Conservation (phyloP, 1,140 invertebrate species). For the Galleria mellonella region DNA sequence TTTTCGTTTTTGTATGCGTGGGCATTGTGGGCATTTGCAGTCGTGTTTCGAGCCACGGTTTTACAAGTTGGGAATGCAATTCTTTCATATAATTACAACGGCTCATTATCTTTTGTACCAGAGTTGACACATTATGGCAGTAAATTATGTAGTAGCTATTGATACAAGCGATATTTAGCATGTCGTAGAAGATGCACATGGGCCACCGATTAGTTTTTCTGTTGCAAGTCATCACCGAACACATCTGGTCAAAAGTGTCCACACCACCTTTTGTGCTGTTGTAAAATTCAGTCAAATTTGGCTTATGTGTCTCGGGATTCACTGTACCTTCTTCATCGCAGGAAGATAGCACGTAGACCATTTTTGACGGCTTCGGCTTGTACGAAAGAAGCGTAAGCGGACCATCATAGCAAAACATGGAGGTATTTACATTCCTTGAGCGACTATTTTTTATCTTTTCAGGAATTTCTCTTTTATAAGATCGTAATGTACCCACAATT, state of each 20-base stretch:
- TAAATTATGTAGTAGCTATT: slow-evolving; percentile 28
- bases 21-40: too few relatives aligned
- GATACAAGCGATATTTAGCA: slow-evolving; percentile 28
- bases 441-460: slow-evolving; percentile 22
- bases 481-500: slow-evolving; percentile 29
- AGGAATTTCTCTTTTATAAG: slow-evolving; percentile 42
- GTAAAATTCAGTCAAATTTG: slow-evolving; percentile 13
- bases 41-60: too few relatives aligned
- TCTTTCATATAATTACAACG: not conserved
- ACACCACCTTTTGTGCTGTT: slow-evolving; percentile 15
- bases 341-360: slow-evolving; percentile 22
- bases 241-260: too few relatives aligned
- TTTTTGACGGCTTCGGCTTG: slow-evolving; percentile 43
- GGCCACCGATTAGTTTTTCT: slow-evolving; percentile 34
- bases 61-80: too few relatives aligned
- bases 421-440: slow-evolving; percentile 15
- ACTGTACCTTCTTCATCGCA: slow-evolving; percentile 14
- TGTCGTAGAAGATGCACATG: slow-evolving; percentile 29
- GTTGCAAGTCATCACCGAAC: slow-evolving; percentile 11
- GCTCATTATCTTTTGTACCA: slow-evolving; percentile 5
- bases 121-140: slow-evolving; percentile 8
- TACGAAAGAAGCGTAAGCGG: slow-evolving; percentile 44
- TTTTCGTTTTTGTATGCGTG: too few relatives aligned
- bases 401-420: slow-evolving; percentile 35
- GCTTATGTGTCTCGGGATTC: slow-evolving; percentile 5